Evolutionary conservation across 2,888 invertebrate genomes (phyloP).

Genomic region (Ochropleura leucogaster): DNA sequence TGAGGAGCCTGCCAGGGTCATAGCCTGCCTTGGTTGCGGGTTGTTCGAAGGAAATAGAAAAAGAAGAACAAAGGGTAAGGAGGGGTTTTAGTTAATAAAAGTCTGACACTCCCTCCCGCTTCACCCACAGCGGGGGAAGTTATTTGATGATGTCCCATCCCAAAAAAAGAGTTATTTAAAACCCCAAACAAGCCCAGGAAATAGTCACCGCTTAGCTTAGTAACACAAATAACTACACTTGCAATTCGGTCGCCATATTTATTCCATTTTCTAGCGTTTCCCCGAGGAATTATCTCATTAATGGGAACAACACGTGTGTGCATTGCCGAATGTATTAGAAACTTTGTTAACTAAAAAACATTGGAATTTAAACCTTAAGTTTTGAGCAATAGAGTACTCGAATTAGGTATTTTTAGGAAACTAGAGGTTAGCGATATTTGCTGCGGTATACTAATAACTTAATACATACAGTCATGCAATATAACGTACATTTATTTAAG

Average conservation of each 20-base stretch:
- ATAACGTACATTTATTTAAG: slow-evolving; percentile 31
- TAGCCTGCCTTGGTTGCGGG: too few species aligned
- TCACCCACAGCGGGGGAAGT: too few species aligned
- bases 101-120: too few species aligned
- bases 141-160: too few species aligned
- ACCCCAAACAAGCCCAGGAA: slow-evolving; percentile 26
- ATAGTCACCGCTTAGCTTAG: slow-evolving; percentile 56
- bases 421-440: slow-evolving; percentile 50
- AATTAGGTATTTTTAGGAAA: slow-evolving; percentile 15
- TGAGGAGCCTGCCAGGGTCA: too few species aligned
- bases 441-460: slow-evolving; percentile 65
- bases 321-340: slow-evolving; percentile 54
- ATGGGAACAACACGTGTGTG: slow-evolving; percentile 75
- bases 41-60: too few species aligned
- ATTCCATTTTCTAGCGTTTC: slow-evolving; percentile 75
- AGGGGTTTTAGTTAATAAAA: background rate
- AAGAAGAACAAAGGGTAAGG: too few species aligned
- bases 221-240: slow-evolving; percentile 72
- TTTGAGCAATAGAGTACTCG: slow-evolving; percentile 40
- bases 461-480: slow-evolving; percentile 64
- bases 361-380: slow-evolving; percentile 53
- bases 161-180: slow-evolving; percentile 12
- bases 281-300: slow-evolving; percentile 80
- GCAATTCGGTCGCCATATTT: slow-evolving; percentile 74
- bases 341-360: slow-evolving; percentile 22